Percentiles rank a stretch among this genome's conserved stretches.
Conservation (phyloP, 2,113 vertebrate species). For the Patagioenas fasciata region DNA sequence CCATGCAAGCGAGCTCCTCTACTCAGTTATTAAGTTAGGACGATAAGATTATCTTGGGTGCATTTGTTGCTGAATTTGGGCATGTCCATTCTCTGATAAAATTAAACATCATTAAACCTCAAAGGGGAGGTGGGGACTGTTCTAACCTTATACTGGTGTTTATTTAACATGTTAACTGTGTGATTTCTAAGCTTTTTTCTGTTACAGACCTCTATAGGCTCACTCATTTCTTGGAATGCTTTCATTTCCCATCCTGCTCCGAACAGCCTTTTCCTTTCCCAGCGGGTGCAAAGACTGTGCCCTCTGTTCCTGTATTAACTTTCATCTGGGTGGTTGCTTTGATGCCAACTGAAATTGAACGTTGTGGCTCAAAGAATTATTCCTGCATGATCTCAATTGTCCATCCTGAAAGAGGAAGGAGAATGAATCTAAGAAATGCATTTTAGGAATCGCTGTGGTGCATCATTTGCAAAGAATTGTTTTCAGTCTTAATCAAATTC, state of each 20-base stretch:
- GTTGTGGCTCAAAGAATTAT: background rate
- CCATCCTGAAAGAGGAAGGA: conserved; percentile 32
- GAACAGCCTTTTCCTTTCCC: conserved; percentile 42
- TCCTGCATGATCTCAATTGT: background rate
- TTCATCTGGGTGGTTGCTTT: conserved; percentile 7
- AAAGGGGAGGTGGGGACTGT: background rate
- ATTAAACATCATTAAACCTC: background rate
- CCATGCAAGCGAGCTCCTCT: background rate
- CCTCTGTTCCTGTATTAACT: conserved; percentile 40
- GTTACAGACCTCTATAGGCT: conserved; percentile 29
- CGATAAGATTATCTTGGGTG: background rate
- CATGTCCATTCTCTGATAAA: background rate
- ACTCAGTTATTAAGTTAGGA: background rate
- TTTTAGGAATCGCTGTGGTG: background rate
- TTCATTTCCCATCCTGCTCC: background rate
- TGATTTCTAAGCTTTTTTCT: conserved; percentile 39
- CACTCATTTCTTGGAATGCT: conserved; percentile 41
- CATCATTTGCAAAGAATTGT: background rate
- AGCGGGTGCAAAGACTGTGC: background rate
- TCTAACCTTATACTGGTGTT: background rate
- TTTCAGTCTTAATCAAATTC: background rate
- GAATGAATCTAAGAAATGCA: background rate
- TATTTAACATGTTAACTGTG: conserved; percentile 17
- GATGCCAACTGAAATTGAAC: conserved; percentile 5
- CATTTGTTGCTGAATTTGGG: background rate